These are phyloP conservation scores for Microtus californicus DNA, from an alignment of 2,797 vertebrate species.

Conservation along the genomic window DNA sequence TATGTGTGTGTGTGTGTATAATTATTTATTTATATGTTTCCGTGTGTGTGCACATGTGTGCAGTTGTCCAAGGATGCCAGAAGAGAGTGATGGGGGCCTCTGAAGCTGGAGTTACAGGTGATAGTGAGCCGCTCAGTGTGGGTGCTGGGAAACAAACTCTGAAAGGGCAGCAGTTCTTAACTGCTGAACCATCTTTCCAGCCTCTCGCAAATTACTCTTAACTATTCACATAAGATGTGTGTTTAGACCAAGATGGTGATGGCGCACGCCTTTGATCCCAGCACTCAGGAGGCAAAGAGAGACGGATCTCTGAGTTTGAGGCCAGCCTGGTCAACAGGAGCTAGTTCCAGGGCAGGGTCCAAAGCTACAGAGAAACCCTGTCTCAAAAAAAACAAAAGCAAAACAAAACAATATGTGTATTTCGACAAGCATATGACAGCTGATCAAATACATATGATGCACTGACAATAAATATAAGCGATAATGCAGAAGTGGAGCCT, in stretches of 20 bases:
- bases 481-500: background rate
- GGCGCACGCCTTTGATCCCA: too few relatives aligned
- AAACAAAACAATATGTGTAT: background rate
- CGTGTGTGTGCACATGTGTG: background rate
- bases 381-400: too few relatives aligned
- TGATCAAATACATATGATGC: background rate
- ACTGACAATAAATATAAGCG: background rate
- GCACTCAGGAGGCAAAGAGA: too few relatives aligned
- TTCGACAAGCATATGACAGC: background rate
- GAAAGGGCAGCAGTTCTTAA: background rate
- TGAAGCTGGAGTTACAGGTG: background rate
- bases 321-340: too few relatives aligned
- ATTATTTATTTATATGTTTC: background rate
- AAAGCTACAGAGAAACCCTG: too few relatives aligned
- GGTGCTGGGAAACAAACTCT: background rate
- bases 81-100: background rate
- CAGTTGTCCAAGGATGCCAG: background rate
- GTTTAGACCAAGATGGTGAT: background rate
- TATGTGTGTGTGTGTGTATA: background rate
- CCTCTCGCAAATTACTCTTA: background rate
- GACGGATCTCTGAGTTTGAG: too few relatives aligned
- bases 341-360: too few relatives aligned
- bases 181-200: background rate
- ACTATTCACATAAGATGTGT: constrained; percentile 37
- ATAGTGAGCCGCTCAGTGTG: background rate